These are phyloP conservation scores for Arctocebus calabarensis DNA, from an alignment of 2,797 vertebrate genomes.

Conservation along the genomic window DNA sequence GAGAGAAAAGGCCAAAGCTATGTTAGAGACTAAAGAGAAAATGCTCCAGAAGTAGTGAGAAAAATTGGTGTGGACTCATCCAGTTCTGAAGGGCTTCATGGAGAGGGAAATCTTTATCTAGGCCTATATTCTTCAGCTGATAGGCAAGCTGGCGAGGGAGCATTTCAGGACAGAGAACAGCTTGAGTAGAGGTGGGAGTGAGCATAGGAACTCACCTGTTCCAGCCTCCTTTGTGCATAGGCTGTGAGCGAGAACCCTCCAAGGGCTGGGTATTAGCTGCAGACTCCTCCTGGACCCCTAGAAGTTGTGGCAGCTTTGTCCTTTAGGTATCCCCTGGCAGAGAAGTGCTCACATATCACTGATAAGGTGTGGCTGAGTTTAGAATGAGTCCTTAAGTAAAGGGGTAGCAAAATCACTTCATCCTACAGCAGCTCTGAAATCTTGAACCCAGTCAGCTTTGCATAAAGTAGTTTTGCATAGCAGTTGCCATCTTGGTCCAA, in stretches of 20 bases:
- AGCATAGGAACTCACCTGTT: neutral
- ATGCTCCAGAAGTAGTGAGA: neutral
- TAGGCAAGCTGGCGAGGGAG: neutral
- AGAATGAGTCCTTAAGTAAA: neutral
- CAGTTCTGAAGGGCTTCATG: neutral
- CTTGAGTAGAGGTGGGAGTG: neutral
- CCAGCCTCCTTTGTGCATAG: neutral
- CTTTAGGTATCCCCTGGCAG: neutral
- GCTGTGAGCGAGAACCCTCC: neutral
- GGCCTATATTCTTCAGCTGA: neutral
- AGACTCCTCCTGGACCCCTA: neutral
- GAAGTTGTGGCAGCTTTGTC: neutral
- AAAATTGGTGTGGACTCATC: neutral
- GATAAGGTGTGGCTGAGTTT: neutral
- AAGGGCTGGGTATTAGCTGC: too few relatives aligned
- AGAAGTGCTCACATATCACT: neutral
- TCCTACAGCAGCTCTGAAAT: neutral
- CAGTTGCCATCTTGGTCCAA: neutral
- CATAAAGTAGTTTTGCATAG: too few relatives aligned
- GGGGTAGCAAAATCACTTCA: neutral
- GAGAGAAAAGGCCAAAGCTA: slow-evolving; percentile 11
- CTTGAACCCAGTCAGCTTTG: neutral
- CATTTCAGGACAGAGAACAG: neutral
- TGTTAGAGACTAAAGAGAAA: slow-evolving; percentile 20
- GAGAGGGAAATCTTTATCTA: neutral